Evolutionary conservation across 2,797 vertebrate species (phyloP).

Genomic region (Oophaga sylvatica): DNA sequence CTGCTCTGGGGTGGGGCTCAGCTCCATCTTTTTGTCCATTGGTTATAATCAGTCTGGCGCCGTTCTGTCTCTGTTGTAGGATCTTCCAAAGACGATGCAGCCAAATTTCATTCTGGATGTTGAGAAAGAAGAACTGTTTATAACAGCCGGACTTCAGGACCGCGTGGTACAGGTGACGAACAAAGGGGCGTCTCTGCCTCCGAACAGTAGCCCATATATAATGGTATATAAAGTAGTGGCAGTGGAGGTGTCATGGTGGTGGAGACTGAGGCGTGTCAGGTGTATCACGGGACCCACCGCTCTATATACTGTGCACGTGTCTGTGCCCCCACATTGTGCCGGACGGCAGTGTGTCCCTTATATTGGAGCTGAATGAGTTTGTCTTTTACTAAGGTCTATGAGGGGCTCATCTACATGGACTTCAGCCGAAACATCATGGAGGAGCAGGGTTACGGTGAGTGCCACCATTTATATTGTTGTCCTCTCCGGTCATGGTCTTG

Average conservation of each 20-base stretch:
- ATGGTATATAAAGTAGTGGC: neutral
- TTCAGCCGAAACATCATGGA: constrained; percentile 81
- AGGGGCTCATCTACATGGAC: constrained; percentile 85
- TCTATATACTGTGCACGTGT: neutral
- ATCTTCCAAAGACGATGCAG: constrained; percentile 78
- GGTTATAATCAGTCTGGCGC: neutral
- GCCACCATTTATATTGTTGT: no score
- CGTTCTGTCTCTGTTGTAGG: constrained; percentile 67
- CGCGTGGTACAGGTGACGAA: constrained; percentile 80
- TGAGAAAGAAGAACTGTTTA: constrained; percentile 83
- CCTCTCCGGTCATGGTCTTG: no score
- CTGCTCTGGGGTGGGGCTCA: neutral
- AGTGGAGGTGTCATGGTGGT: no score
- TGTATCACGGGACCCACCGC: neutral
- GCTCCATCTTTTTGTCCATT: neutral
- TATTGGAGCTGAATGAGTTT: neutral
- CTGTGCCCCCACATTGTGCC: no score
- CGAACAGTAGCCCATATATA: neutral
- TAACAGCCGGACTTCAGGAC: constrained; percentile 84
- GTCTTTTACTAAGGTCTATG: constrained; percentile 71
- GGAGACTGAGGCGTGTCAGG: no score
- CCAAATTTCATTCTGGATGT: constrained; percentile 84
- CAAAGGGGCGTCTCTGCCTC: neutral
- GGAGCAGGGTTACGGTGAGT: constrained; percentile 77
- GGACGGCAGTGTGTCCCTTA: no score